A percentile compares a stretch with the other conserved stretches of the same genome.
phyloP scores from a whole-genome alignment of 2,113 vertebrate genomes.

The Oryzias melastigma region DNA sequence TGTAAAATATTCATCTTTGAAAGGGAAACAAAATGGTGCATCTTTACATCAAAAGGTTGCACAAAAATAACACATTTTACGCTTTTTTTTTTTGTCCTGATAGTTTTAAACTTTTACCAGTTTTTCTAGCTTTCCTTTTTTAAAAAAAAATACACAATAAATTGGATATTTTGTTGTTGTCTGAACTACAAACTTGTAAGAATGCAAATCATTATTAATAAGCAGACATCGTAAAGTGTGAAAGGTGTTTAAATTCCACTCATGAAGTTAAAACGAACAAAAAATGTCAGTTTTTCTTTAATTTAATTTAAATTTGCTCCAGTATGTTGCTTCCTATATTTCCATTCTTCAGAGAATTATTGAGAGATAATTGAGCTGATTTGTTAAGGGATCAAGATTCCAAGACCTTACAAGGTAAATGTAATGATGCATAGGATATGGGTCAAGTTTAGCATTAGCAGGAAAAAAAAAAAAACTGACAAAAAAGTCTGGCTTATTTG shows the following conservation, averaged over 20 bases:
- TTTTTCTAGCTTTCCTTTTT: neutral
- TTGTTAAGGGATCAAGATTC: constrained; percentile 60
- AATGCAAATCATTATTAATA: neutral
- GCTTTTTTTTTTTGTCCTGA: neutral
- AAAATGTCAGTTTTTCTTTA: constrained; percentile 43
- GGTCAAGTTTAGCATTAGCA: constrained; percentile 62
- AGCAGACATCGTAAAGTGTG: too few species aligned
- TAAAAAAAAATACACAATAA: too few species aligned
- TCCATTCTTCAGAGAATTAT: constrained; percentile 37
- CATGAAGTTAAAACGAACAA: constrained; percentile 11
- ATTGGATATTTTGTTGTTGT: neutral
- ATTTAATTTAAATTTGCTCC: constrained; percentile 18
- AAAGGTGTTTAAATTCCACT: constrained; percentile 5
- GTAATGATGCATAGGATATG: constrained; percentile 49
- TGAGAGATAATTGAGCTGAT: constrained; percentile 49
- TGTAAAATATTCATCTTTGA: neutral
- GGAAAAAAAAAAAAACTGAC: constrained; percentile 32
- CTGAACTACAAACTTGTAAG: neutral
- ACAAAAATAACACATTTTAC: neutral
- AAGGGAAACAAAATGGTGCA: neutral
- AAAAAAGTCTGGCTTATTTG: constrained; percentile 35
- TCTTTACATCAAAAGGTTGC: too few species aligned
- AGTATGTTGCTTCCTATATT: too few species aligned
- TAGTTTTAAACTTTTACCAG: neutral
- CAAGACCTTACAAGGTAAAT: constrained; percentile 41